Percentiles rank a stretch among this genome's conserved stretches.
Evolutionary conservation across 2,113 vertebrate genomes (phyloP).

Genomic region (Pygoscelis adeliae): DNA sequence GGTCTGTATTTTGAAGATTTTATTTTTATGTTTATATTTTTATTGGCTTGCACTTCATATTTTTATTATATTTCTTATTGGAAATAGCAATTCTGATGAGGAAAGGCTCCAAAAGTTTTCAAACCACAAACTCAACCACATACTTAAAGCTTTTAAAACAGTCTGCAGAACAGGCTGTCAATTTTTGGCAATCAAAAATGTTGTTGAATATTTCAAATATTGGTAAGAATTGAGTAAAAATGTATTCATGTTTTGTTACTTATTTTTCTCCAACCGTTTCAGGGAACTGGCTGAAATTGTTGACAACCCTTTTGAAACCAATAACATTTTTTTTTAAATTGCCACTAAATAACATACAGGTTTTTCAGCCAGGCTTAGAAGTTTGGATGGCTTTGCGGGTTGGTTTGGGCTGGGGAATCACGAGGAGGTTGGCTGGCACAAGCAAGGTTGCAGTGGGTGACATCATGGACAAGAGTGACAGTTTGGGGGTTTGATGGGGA

Average conservation of each 20-base stretch:
- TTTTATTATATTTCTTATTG: slow-evolving; percentile 36
- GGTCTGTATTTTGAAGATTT: slow-evolving; percentile 4
- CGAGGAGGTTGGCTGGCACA: not conserved
- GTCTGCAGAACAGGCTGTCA: not conserved
- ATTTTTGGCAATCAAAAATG: not conserved
- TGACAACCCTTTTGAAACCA: not conserved
- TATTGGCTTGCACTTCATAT: not conserved
- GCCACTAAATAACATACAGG: not conserved
- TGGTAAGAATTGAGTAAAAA: not conserved
- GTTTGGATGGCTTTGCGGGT: not conserved
- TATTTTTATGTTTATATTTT: slow-evolving; percentile 38
- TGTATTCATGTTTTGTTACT: not conserved
- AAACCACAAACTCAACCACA: not conserved
- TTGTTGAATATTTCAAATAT: not conserved
- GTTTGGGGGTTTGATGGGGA: not conserved
- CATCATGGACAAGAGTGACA: not conserved
- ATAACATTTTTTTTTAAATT: not conserved
- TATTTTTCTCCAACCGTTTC: not conserved
- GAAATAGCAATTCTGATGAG: not conserved
- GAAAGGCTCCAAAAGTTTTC: slow-evolving; percentile 12
- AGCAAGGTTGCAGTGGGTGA: not conserved
- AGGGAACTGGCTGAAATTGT: not conserved
- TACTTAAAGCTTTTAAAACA: not conserved
- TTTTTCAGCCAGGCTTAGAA: not conserved
- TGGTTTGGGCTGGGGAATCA: not conserved